These are phyloP conservation scores for Catostomus latipinnis DNA, from an alignment of 2,797 vertebrate species.

Conservation along the genomic window DNA sequence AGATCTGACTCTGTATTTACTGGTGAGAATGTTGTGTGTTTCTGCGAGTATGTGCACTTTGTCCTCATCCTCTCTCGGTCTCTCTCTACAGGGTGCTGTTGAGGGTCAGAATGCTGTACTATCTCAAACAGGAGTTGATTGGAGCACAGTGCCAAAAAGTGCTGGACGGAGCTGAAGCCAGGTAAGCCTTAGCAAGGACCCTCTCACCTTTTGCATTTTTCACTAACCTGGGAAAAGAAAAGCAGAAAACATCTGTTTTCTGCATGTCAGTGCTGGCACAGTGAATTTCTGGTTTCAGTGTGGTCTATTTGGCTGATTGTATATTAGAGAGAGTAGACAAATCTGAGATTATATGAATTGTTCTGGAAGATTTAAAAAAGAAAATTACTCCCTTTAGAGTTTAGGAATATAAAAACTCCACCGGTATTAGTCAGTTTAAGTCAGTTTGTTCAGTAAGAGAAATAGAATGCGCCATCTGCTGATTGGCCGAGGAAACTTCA, in stretches of 20 bases:
- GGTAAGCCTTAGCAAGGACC: constrained; percentile 77
- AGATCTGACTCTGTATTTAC: background rate
- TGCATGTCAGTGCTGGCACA: background rate
- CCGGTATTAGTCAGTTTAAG: constrained; percentile 28
- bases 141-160: constrained; percentile 91
- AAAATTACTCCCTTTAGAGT: background rate
- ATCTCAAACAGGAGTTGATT: constrained; percentile 99
- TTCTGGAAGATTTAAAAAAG: background rate
- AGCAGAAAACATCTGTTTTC: background rate
- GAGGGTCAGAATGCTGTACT: constrained; percentile 99
- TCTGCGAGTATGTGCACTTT: background rate
- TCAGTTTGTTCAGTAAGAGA: constrained; percentile 21
- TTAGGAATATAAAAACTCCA: constrained; percentile 10
- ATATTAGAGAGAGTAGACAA: background rate
- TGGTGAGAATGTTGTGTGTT: background rate
- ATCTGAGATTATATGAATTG: background rate
- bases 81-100: constrained; percentile 87
- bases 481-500: constrained; percentile 8
- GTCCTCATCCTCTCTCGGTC: constrained; percentile 1
- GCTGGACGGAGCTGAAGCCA: constrained; percentile 89
- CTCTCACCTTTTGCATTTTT: constrained; percentile 49
- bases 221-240: background rate
- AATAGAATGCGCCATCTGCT: constrained; percentile 20
- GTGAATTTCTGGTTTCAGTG: background rate
- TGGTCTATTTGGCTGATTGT: background rate